Base-by-base conservation (phyloP, 1,140 invertebrate genomes). In the Archegozetes longisetosus region DNA sequence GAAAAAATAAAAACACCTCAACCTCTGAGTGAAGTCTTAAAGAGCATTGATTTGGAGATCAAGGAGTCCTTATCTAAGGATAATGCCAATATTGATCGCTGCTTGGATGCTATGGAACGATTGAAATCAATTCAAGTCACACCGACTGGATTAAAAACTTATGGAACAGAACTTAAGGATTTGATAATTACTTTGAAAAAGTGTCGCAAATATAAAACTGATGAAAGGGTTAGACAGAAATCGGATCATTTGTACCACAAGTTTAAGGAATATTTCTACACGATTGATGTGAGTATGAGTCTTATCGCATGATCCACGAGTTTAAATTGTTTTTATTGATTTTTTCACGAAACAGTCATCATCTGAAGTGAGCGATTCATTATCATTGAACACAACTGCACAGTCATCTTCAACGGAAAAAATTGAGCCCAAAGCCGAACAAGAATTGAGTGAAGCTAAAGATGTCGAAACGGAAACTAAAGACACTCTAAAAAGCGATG, bases 181-280 rank as follows among this genome's bases (percentile, higher is more conserved):
- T 50, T 58, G 56, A 49, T 58, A 20, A 20, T 9, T 27, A 50
- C 49, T 17, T 24, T 58, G 26, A 58, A 58, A 23, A 58, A 58
- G 26, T 58, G 56, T 40, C 26, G 29, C 3, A 58, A 58, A 50
- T 58, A 58, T 32, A 58, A 58, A 58, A 2, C 56, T 12, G 56
- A 58, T 6, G 4, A 50, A 58, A 25, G 47, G 17, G 49, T 58
- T 17, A 40, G 56, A 27, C 3, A 28, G 20, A 58, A 50, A 27
- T 27, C 56, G 12, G 56, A 58, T 52, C 25, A 25, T 26, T 52
- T 28, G 4, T 50, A 32, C 14, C 46, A 49, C 24, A 58, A 58
- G 24, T 50, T 58, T 3, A 58, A 58, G 26, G 23, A 49, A 46
- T 48, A 40, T 2, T 56, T 56, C 55, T 26, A 25, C 24, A 23